Evolutionary conservation across 2,888 invertebrate genomes (phyloP), one percentile per base, ranked within the genome.

Genomic region (Lithophane leautieri): DNA sequence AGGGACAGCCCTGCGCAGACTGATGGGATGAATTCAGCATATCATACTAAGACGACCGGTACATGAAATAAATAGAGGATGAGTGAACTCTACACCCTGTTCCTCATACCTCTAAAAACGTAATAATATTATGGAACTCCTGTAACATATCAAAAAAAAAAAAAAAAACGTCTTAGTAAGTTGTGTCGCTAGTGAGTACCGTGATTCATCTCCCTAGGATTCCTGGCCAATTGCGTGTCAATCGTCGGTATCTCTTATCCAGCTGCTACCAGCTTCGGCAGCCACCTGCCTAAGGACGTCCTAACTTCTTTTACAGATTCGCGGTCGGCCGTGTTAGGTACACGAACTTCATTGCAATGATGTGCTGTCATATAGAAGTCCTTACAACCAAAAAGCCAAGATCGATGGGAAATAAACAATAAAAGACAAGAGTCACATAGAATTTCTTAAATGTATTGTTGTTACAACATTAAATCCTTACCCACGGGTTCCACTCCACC

Each of bases 361-460:
- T 40, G 14, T n/a, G 8, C 40, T 4, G 60, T 60, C 60, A 56
- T 12, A 61, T 22, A 40, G 14, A n/a, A 44, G n/a, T 3, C 11
- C 44, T 3, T 25, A 44, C 12, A 6, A 12, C 12, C 8, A 28
- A 56, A 42, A 47, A 22, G 28, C 0, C 12, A 69, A 28, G 1
- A 22, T 52, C 16, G 25, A 54, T 63, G 12, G 52, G 40, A 28
- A 42, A 50, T 16, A 34, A 34, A 50, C 19, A 82, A 84, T 84
- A 71, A 84, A 84, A 84, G 28, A 63, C 79, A 54, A 54, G 14
- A 75, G 4, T 79, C 77, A 82, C 77, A 70, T 84, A 66, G 52
- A 84, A 82, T 84, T 78, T 79, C 77, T 81, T 77, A 81, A 40
- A 76, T 84, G 72, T 87, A 87, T 81, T 85, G 65, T 67, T 71